These are phyloP conservation scores for Cyprinus carpio DNA, from an alignment of 2,113 vertebrate genomes.

Conservation along the genomic window DNA sequence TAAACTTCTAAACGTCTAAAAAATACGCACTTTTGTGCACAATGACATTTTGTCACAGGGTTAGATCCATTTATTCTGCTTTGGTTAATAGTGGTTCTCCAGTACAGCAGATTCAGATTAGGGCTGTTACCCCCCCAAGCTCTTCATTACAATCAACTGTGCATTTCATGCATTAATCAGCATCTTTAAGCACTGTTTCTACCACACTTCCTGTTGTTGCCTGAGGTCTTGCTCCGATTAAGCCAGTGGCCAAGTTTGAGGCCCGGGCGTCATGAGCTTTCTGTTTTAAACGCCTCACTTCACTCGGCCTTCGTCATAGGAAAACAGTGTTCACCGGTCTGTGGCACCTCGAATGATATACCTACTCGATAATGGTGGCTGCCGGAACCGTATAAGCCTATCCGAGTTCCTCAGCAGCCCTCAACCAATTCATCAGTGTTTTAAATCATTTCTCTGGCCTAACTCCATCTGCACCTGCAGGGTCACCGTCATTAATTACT, in stretches of 20 bases:
- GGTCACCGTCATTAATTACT: conserved; percentile 55
- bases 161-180: conserved; percentile 25
- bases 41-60: too few relatives aligned
- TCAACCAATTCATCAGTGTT: conserved; percentile 53
- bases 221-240: conserved; percentile 15
- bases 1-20: too few relatives aligned
- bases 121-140: not conserved
- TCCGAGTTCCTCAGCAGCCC: conserved; percentile 55
- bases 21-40: too few relatives aligned
- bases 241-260: not conserved
- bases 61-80: too few relatives aligned
- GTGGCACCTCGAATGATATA: conserved; percentile 46
- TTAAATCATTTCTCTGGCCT: conserved; percentile 55
- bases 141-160: not conserved
- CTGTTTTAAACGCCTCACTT: conserved; percentile 23
- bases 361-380: conserved; percentile 52
- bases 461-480: conserved; percentile 44
- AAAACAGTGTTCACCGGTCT: conserved; percentile 44
- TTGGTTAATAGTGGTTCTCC: too few relatives aligned
- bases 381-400: conserved; percentile 51
- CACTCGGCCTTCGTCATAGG: not conserved
- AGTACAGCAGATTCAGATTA: not conserved
- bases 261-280: conserved; percentile 21
- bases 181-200: not conserved
- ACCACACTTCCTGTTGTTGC: not conserved